A percentile compares a stretch with the other conserved stretches of the same genome.
Evolutionary conservation across 1,140 invertebrate genomes (phyloP).

Genomic region (Hycleus phaleratus): DNA sequence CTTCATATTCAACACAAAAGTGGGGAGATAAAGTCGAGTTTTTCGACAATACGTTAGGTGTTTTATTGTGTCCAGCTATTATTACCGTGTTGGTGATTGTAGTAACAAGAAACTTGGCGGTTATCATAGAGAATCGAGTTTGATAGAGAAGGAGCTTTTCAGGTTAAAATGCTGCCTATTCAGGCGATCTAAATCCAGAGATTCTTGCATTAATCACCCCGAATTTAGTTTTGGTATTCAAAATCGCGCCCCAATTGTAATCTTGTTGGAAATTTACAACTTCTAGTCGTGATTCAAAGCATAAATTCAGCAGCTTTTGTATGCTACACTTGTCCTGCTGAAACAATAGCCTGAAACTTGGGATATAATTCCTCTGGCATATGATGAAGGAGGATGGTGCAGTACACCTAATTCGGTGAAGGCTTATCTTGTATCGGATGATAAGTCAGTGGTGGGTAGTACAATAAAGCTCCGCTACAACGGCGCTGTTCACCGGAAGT

Average conservation of each 20-base stretch:
- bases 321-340: background rate
- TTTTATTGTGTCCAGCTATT: constrained; percentile 16
- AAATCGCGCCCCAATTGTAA: too few species aligned
- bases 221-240: too few species aligned
- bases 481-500: constrained; percentile 31
- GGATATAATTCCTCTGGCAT: background rate
- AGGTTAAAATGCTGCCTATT: too few species aligned
- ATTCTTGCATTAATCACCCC: too few species aligned
- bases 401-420: constrained; percentile 17
- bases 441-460: constrained; percentile 19
- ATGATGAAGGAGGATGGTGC: background rate
- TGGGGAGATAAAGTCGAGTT: constrained; percentile 16
- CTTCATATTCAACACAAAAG: constrained; percentile 12
- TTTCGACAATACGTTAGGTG: constrained; percentile 12
- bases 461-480: constrained; percentile 10
- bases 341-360: constrained; percentile 10
- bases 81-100: too few species aligned
- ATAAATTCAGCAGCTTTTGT: too few species aligned
- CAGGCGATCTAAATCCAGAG: too few species aligned
- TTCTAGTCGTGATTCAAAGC: too few species aligned
- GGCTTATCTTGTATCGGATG: constrained; percentile 13
- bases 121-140: too few species aligned
- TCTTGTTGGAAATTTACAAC: too few species aligned
- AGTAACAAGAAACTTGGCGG: too few species aligned
- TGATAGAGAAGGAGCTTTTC: too few species aligned